These are phyloP conservation scores for Melanerpes aurifrons DNA, from an alignment of 2,113 vertebrate genomes.

Conservation along the genomic window DNA sequence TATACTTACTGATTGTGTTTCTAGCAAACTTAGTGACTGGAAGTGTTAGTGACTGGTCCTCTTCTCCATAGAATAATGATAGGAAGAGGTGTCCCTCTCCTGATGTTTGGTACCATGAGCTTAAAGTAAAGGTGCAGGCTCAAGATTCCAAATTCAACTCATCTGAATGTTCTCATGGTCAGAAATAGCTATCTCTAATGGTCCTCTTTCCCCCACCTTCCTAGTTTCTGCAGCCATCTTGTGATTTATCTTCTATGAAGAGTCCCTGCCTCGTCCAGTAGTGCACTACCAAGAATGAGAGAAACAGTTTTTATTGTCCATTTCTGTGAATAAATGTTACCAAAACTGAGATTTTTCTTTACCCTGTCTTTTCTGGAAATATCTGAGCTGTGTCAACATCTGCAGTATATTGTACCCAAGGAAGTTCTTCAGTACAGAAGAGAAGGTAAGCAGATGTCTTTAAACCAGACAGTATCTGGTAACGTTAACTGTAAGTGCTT, in stretches of 20 bases:
- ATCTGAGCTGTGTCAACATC: neutral
- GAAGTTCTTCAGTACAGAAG: neutral
- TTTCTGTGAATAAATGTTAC: neutral
- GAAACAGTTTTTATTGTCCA: neutral
- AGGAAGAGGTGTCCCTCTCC: neutral
- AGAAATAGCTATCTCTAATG: rapidly evolving
- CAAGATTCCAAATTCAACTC: neutral
- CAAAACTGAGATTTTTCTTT: neutral
- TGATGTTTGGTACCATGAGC: neutral
- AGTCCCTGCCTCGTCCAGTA: neutral
- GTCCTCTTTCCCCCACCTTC: neutral
- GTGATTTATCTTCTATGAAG: neutral
- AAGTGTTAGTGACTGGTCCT: neutral
- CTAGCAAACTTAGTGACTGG: neutral
- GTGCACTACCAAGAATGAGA: neutral
- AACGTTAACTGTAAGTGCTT: neutral
- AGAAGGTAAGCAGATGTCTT: neutral
- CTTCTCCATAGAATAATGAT: rapidly evolving
- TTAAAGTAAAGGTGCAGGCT: neutral
- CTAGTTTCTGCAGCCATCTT: neutral
- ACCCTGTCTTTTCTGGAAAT: neutral
- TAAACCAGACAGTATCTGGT: neutral
- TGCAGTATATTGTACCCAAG: neutral
- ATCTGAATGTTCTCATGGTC: neutral
- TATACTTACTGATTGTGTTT: neutral